phyloP scores from a whole-genome alignment of 1,140 invertebrate species.

The Drosophila sulfurigaster region DNA sequence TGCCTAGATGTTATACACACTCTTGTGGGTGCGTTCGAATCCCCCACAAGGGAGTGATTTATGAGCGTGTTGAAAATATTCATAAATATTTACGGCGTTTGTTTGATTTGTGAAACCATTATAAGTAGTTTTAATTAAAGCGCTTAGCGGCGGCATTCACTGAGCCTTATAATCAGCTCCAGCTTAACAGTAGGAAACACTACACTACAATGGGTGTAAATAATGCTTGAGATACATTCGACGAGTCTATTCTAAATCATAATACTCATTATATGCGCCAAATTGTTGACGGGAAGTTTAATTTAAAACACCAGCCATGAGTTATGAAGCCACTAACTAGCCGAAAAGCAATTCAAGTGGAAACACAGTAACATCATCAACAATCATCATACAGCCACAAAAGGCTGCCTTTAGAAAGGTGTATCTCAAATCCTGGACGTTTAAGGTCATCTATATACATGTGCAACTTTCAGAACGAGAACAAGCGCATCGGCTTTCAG shows the following conservation, averaged over 20 bases:
- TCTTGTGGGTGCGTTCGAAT: conserved; percentile 68
- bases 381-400: conserved; percentile 26
- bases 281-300: conserved; percentile 65
- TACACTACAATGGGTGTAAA: conserved; percentile 23
- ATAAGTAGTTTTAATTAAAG: conserved; percentile 62
- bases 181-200: conserved; percentile 37
- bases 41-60: conserved; percentile 69
- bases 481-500: conserved; percentile 34
- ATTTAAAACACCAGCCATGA: conserved; percentile 57
- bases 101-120: conserved; percentile 68
- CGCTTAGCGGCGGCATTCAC: conserved; percentile 48
- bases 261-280: conserved; percentile 34
- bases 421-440: conserved; percentile 61
- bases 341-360: conserved; percentile 37
- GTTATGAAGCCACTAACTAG: conserved; percentile 54
- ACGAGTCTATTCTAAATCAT: conserved; percentile 37
- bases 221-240: conserved; percentile 33
- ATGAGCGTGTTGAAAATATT: conserved; percentile 56
- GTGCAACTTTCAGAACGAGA: conserved; percentile 25
- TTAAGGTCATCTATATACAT: conserved; percentile 56
- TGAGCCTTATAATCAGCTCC: conserved; percentile 38
- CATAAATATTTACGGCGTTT: conserved; percentile 71
- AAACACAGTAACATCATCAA: conserved; percentile 34
- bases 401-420: conserved; percentile 65
- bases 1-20: conserved; percentile 10